A percentile compares a stretch with the other conserved stretches of the same genome.
Conservation (phyloP, 2,113 vertebrate species). For the Etia nguti region DNA sequence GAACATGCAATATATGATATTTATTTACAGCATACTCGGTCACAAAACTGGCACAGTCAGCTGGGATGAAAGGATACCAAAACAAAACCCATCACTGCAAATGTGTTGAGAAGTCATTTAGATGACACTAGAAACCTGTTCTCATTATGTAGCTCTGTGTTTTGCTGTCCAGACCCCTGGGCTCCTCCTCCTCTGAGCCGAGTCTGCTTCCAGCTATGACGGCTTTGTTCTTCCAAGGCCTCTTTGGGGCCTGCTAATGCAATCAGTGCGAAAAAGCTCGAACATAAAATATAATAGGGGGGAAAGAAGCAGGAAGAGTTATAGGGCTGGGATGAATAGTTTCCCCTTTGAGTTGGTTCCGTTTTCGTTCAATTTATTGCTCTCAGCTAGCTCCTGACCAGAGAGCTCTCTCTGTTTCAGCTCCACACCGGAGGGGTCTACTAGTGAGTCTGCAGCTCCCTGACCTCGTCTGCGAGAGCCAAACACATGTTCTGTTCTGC, state of each 20-base stretch:
- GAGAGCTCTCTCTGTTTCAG: slow-evolving; percentile 39
- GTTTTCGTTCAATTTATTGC: slow-evolving; percentile 70
- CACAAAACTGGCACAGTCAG: background rate
- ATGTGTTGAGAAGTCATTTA: slow-evolving; percentile 7
- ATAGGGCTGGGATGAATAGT: slow-evolving; percentile 64
- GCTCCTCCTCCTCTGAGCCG: slow-evolving; percentile 20
- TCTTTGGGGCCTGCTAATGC: slow-evolving; percentile 63
- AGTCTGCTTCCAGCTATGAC: slow-evolving; percentile 48
- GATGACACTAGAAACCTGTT: slow-evolving; percentile 12
- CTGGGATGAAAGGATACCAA: background rate
- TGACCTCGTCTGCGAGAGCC: slow-evolving; percentile 29
- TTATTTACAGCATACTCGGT: background rate
- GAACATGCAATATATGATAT: background rate
- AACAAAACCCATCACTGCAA: background rate
- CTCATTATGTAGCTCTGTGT: slow-evolving; percentile 1
- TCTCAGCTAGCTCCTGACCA: slow-evolving; percentile 51
- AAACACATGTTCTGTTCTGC: slow-evolving; percentile 49
- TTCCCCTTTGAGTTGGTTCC: slow-evolving; percentile 70
- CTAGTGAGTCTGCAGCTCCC: slow-evolving; percentile 5
- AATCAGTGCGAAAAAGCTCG: slow-evolving; percentile 58
- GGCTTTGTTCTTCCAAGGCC: slow-evolving; percentile 66
- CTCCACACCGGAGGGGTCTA: slow-evolving; percentile 23
- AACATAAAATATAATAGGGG: slow-evolving; percentile 70
- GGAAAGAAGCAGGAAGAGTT: slow-evolving; percentile 60
- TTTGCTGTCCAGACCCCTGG: background rate